Percentiles rank a stretch among this genome's conserved stretches.
phyloP scores from a whole-genome alignment of 2,113 vertebrate species.

The Eptesicus fuscus region DNA sequence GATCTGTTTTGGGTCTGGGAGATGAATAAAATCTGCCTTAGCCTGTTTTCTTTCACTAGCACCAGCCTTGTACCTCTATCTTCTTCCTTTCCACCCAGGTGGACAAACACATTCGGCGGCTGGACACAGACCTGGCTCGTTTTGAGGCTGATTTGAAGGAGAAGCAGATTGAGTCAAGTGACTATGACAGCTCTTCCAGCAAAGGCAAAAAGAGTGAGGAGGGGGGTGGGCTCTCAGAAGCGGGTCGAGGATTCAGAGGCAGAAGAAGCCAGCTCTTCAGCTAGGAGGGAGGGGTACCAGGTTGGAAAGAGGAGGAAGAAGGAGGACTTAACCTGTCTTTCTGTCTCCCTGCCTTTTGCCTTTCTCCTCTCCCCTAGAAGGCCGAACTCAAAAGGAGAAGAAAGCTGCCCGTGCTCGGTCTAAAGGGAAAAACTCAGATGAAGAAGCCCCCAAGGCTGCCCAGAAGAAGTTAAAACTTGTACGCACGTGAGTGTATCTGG shows the following conservation, averaged over 20 bases:
- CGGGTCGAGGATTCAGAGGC: constrained; percentile 46
- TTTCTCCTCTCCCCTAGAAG: constrained; percentile 79
- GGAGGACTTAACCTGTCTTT: constrained; percentile 45
- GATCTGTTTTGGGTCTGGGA: neutral
- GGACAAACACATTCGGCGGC: constrained; percentile 95
- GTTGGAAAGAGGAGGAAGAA: neutral
- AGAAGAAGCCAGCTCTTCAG: neutral
- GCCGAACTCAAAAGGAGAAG: constrained; percentile 93
- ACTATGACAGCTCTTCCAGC: constrained; percentile 96
- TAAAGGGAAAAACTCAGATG: constrained; percentile 96
- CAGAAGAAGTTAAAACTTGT: constrained; percentile 96
- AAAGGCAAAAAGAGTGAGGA: constrained; percentile 96
- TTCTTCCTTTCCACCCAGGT: constrained; percentile 82
- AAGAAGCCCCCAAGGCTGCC: constrained; percentile 91
- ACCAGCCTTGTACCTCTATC: neutral
- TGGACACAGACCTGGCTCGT: constrained; percentile 96
- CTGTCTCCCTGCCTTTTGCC: constrained; percentile 43
- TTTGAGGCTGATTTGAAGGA: constrained; percentile 98
- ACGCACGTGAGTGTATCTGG: constrained; percentile 86
- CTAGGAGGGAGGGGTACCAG: neutral
- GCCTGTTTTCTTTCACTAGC: neutral
- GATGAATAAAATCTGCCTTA: neutral
- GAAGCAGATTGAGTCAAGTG: constrained; percentile 96
- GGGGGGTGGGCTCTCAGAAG: constrained; percentile 66
- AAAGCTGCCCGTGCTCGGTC: constrained; percentile 93